phyloP scores from a whole-genome alignment of 2,113 vertebrate genomes.

The Monarcha castaneiventris region DNA sequence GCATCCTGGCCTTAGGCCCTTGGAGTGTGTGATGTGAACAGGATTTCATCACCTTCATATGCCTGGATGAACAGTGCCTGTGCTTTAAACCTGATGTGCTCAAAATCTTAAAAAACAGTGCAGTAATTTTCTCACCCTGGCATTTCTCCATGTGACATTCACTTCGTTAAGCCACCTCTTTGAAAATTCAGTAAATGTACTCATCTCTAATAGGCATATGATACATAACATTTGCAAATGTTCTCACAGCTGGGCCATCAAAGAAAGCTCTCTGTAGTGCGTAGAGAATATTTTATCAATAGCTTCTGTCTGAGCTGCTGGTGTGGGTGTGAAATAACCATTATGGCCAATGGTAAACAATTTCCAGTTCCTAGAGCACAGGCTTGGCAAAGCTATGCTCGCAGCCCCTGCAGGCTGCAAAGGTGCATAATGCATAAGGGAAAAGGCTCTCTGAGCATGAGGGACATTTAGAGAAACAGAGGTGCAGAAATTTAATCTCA shows the following conservation, averaged over 20 bases:
- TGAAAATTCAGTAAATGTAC: background rate
- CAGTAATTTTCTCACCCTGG: background rate
- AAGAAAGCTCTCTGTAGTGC: background rate
- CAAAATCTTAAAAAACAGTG: background rate
- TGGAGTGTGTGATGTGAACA: background rate
- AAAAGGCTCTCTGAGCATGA: background rate
- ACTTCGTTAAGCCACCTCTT: background rate
- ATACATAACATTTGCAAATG: background rate
- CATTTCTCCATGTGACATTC: background rate
- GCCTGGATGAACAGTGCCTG: background rate
- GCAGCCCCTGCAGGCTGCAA: background rate
- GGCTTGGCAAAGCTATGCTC: background rate
- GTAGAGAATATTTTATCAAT: slow-evolving; percentile 8
- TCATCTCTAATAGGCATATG: background rate
- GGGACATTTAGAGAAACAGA: background rate
- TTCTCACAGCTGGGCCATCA: slow-evolving; percentile 7
- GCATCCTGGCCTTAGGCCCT: background rate
- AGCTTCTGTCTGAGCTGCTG: background rate
- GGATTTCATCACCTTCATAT: background rate
- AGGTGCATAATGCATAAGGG: background rate
- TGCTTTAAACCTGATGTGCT: background rate
- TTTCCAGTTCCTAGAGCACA: background rate
- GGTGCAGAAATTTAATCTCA: slow-evolving; percentile 9
- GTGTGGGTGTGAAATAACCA: background rate
- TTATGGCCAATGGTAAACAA: background rate